Percentiles rank a stretch among this genome's conserved stretches.
Conservation (phyloP, 2,797 vertebrate species). For the Limosa lapponica region DNA sequence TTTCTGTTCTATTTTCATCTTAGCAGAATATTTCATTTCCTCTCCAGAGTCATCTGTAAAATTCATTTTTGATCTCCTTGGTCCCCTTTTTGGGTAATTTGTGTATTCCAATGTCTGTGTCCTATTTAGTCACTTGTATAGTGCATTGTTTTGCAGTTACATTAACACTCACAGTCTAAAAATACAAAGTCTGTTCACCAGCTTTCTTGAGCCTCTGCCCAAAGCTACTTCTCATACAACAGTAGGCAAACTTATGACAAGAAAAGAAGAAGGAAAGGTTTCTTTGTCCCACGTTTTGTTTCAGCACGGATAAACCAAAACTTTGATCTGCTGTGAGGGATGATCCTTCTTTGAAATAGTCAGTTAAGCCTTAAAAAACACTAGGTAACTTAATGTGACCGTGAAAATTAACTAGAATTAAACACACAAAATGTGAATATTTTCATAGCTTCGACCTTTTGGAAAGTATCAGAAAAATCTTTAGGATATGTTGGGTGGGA, state of each 20-base stretch:
- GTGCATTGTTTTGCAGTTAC: slow-evolving; percentile 54
- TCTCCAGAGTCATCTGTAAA: slow-evolving; percentile 44
- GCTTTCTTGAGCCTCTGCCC: slow-evolving; percentile 32
- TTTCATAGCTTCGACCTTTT: not conserved
- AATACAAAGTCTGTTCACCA: slow-evolving; percentile 53
- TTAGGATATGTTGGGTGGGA: not conserved
- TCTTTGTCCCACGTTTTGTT: not conserved
- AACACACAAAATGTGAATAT: not conserved
- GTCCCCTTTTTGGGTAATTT: slow-evolving; percentile 50
- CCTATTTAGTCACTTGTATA: slow-evolving; percentile 49
- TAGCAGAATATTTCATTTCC: slow-evolving; percentile 48
- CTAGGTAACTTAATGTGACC: not conserved
- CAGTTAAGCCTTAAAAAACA: not conserved
- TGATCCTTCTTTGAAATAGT: not conserved
- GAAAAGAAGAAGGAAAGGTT: not conserved
- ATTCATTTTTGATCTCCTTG: slow-evolving; percentile 35
- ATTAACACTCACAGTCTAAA: slow-evolving; percentile 46
- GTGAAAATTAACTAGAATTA: not conserved
- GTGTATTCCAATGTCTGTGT: slow-evolving; percentile 50
- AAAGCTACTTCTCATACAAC: not conserved
- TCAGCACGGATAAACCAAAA: not conserved
- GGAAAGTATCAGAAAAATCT: not conserved
- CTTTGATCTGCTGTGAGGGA: not conserved
- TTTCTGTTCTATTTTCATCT: slow-evolving; percentile 30
- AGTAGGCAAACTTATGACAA: not conserved